phyloP scores from a whole-genome alignment of 1,140 invertebrate species.

The Forficula auricularia region DNA sequence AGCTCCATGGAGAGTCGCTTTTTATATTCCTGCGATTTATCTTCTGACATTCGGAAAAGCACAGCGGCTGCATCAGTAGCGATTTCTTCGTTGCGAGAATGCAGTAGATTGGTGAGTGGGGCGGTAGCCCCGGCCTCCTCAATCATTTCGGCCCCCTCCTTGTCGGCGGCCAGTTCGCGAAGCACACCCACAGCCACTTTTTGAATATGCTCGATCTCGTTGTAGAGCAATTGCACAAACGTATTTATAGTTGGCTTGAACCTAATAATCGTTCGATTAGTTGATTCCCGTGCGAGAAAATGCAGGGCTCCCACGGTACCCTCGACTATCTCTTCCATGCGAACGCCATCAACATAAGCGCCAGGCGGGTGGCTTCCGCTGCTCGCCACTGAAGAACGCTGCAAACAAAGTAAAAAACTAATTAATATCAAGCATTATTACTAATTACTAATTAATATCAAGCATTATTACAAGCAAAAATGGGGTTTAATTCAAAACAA shows the following conservation, averaged over 20 bases:
- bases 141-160: slow-evolving; percentile 92
- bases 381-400: slow-evolving; percentile 58
- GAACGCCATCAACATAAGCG: slow-evolving; percentile 84
- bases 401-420: slow-evolving; percentile 17
- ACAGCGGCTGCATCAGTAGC: slow-evolving; percentile 96
- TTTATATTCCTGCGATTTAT: slow-evolving; percentile 95
- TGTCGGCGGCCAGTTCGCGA: slow-evolving; percentile 87
- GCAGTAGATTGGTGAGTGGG: slow-evolving; percentile 83
- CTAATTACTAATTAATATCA: too few relatives aligned
- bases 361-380: slow-evolving; percentile 42
- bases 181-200: slow-evolving; percentile 89
- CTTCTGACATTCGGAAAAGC: slow-evolving; percentile 93
- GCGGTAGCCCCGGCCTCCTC: slow-evolving; percentile 92
- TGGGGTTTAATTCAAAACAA: too few relatives aligned
- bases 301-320: slow-evolving; percentile 93
- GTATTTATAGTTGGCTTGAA: slow-evolving; percentile 85
- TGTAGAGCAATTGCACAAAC: slow-evolving; percentile 87
- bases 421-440: slow-evolving; percentile 4
- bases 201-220: slow-evolving; percentile 95
- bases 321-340: slow-evolving; percentile 97
- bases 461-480: too few relatives aligned
- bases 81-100: slow-evolving; percentile 81
- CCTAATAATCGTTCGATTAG: slow-evolving; percentile 82
- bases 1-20: slow-evolving; percentile 90
- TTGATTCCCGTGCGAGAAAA: slow-evolving; percentile 81